Percentiles rank a stretch among this genome's conserved stretches.
Conservation (phyloP, 2,797 vertebrate genomes). For the Heterohyrax brucei region DNA sequence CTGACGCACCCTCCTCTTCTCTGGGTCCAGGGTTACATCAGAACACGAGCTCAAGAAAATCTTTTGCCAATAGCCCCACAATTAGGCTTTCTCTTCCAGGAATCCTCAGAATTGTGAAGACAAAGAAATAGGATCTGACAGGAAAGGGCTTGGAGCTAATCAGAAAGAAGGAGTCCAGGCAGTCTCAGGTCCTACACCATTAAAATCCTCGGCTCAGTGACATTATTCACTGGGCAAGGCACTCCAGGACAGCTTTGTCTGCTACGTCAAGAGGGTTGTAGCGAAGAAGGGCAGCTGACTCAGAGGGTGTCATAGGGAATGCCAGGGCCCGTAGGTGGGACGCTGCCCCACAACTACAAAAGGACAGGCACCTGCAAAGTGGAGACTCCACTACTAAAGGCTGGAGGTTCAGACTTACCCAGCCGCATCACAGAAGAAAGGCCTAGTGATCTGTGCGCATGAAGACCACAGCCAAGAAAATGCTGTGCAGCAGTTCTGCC, state of each 20-base stretch:
- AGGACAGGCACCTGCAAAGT: background rate
- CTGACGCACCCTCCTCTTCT: background rate
- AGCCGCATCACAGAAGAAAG: too few species aligned
- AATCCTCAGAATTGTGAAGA: slow-evolving; percentile 9
- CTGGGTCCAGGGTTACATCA: background rate
- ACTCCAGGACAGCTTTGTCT: background rate
- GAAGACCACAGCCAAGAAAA: too few species aligned
- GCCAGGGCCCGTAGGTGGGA: background rate
- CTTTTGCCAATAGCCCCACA: background rate
- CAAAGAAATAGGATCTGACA: slow-evolving; percentile 27
- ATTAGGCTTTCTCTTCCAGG: background rate
- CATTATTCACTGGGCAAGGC: background rate
- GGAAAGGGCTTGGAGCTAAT: slow-evolving; percentile 13
- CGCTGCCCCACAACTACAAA: too few species aligned
- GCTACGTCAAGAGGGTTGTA: background rate
- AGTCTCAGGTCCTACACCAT: background rate
- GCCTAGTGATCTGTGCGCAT: too few species aligned
- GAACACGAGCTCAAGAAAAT: background rate
- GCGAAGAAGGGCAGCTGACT: background rate
- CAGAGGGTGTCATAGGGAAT: too few species aligned
- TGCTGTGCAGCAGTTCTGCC: background rate
- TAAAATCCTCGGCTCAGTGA: background rate
- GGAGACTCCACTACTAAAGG: background rate
- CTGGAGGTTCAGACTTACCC: too few species aligned
- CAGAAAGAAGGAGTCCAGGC: background rate